Evolutionary conservation across 2,113 vertebrate genomes (phyloP).

Genomic region (Menidia beryllina): DNA sequence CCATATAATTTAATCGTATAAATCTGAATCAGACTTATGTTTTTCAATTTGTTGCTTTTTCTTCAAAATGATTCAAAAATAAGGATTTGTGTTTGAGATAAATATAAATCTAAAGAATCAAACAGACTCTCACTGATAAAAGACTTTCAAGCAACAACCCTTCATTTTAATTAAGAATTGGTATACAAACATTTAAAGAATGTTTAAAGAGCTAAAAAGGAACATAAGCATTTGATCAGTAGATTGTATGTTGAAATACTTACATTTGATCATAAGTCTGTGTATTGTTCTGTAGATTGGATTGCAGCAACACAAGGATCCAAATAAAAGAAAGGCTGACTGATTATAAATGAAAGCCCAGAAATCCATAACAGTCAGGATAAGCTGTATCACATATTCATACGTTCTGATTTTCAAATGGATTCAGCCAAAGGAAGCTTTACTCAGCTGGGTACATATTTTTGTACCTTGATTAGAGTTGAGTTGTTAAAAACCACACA

Average conservation of each 20-base stretch:
- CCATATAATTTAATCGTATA: too few species aligned
- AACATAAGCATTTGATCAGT: background rate
- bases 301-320: background rate
- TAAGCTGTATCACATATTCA: background rate
- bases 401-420: background rate
- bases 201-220: background rate
- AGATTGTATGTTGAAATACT: rapidly evolving
- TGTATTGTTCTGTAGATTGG: background rate
- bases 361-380: slow-evolving; percentile 13
- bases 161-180: too few species aligned
- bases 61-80: too few species aligned
- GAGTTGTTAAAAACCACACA: slow-evolving; percentile 14
- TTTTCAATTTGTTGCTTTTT: too few species aligned
- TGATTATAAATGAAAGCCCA: background rate
- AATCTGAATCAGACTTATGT: too few species aligned
- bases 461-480: slow-evolving; percentile 34
- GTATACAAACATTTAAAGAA: too few species aligned
- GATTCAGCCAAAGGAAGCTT: slow-evolving; percentile 27
- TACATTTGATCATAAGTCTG: background rate
- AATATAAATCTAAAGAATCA: too few species aligned
- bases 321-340: background rate
- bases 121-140: too few species aligned
- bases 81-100: too few species aligned
- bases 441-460: slow-evolving; percentile 32
- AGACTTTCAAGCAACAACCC: too few species aligned